These are phyloP conservation scores for Clanis bilineata DNA, from an alignment of 2,888 invertebrate species.

Conservation along the genomic window DNA sequence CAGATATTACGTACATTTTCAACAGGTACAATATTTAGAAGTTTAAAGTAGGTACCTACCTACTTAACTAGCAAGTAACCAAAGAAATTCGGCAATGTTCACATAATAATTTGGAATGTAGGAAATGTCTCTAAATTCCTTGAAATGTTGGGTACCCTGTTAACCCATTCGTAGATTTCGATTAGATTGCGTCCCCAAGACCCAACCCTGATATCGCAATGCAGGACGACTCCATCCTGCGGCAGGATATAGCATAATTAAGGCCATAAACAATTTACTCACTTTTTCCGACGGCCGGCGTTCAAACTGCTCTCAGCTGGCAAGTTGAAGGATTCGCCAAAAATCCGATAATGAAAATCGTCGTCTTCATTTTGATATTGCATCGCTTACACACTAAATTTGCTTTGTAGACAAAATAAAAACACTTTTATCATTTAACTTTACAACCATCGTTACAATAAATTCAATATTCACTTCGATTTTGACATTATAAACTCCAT, in stretches of 20 bases:
- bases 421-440: conserved; percentile 67
- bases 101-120: no score
- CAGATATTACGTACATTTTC: no score
- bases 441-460: conserved; percentile 66
- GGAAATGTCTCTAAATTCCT: no score
- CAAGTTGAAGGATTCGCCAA: conserved; percentile 76
- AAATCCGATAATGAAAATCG: conserved; percentile 79
- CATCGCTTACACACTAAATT: conserved; percentile 72
- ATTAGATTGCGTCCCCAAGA: not conserved
- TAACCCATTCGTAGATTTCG: not conserved
- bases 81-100: no score
- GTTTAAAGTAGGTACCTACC: no score
- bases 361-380: conserved; percentile 79
- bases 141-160: not conserved
- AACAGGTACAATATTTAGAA: no score
- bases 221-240: not conserved
- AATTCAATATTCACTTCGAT: conserved; percentile 33
- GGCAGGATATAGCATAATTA: conserved; percentile 11
- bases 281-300: conserved; percentile 65
- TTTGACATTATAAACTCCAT: conserved; percentile 20
- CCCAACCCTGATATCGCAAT: not conserved
- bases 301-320: conserved; percentile 51
- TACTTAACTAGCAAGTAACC: no score
- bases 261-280: conserved; percentile 44
- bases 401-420: conserved; percentile 56